Conservation (phyloP, 30 jellyfish, hydroid and myxozoan species). For the Hydractinia symbiolongicarpus region DNA sequence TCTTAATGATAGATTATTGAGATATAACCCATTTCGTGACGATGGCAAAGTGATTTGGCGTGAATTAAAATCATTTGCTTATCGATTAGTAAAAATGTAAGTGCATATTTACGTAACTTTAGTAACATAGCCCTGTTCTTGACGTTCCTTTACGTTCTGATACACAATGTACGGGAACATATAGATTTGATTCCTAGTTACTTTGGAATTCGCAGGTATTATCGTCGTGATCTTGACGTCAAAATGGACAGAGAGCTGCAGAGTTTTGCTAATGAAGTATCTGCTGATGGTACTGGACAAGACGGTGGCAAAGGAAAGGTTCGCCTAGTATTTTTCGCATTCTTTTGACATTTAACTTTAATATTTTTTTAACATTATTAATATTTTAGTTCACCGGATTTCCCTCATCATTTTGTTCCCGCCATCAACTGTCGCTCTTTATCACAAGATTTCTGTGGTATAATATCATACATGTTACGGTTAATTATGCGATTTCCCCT, state of each 20-base stretch:
- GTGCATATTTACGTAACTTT: constrained; percentile 9
- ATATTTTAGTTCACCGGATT: constrained; percentile 42
- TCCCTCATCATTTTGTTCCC: constrained; percentile 42
- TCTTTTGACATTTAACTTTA: background rate
- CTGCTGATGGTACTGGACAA: constrained; percentile 47
- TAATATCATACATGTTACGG: constrained; percentile 55
- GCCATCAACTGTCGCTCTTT: constrained; percentile 29
- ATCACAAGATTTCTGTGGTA: constrained; percentile 48
- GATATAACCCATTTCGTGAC: constrained; percentile 63
- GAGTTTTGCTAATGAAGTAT: background rate
- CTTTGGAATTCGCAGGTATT: constrained; percentile 34
- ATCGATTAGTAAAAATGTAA: constrained; percentile 49
- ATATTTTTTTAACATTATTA: background rate
- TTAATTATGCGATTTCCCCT: constrained; percentile 56
- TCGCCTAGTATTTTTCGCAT: background rate
- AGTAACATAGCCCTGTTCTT: background rate
- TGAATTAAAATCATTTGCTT: constrained; percentile 35
- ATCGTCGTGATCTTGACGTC: constrained; percentile 22
- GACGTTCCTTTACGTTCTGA: background rate
- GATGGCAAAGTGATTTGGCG: constrained; percentile 51
- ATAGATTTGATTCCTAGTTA: background rate
- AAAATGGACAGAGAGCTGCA: constrained; percentile 56
- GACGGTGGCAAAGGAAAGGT: constrained; percentile 76
- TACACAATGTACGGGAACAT: background rate
- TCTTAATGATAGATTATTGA: background rate